A percentile compares a stretch with the other conserved stretches of the same genome.
Evolutionary conservation across 2,113 vertebrate species (phyloP).

Genomic region (Nanger granti): DNA sequence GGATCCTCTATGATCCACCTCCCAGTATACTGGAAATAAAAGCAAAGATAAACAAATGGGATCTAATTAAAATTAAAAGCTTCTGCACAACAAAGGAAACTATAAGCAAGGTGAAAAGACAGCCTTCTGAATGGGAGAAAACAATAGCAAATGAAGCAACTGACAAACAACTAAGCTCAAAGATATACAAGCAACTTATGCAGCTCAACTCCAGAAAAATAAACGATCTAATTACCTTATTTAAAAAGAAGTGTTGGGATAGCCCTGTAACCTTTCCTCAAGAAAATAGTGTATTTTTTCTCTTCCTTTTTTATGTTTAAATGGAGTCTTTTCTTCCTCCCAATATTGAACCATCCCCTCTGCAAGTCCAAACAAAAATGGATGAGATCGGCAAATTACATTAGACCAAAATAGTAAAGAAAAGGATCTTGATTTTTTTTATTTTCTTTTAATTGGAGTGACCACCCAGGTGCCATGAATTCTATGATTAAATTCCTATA

Average conservation of each 20-base stretch:
- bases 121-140: too few species aligned
- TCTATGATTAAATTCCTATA: neutral
- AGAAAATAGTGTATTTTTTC: neutral
- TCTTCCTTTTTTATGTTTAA: neutral
- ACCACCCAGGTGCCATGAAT: neutral
- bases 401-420: constrained; percentile 4
- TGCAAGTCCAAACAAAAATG: neutral
- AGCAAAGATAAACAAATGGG: too few species aligned
- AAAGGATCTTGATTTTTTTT: neutral
- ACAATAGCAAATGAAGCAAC: too few species aligned
- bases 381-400: neutral
- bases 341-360: accelerated
- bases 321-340: neutral
- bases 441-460: neutral
- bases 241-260: neutral
- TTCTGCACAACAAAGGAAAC: too few species aligned
- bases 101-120: too few species aligned
- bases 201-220: too few species aligned
- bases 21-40: too few species aligned
- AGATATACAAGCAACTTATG: too few species aligned
- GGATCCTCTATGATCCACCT: too few species aligned
- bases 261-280: neutral
- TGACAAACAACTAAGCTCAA: too few species aligned
- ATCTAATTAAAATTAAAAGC: too few species aligned
- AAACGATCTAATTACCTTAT: neutral